Evolutionary conservation across 2,113 vertebrate genomes (phyloP).

Genomic region (Hipposideros armiger): DNA sequence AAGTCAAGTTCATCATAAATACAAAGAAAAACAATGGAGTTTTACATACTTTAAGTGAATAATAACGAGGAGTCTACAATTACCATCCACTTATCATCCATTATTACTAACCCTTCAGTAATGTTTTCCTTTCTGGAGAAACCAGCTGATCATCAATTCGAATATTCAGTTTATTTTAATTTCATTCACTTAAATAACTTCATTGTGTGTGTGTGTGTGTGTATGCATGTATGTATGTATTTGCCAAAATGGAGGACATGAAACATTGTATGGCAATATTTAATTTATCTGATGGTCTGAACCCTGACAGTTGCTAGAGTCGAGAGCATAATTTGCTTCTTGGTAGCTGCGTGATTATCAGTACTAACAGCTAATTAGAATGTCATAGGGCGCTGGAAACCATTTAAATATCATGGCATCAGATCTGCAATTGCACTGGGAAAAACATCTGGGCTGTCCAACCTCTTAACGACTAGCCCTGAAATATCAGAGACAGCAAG

Average conservation of each 20-base stretch:
- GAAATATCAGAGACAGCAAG: conserved; percentile 7
- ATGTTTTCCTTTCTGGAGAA: conserved; percentile 25
- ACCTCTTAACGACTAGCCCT: conserved; percentile 5
- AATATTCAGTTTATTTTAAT: conserved; percentile 24
- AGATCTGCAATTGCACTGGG: not conserved
- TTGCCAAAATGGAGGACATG: not conserved
- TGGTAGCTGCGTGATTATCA: conserved; percentile 38
- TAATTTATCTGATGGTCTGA: conserved; percentile 30
- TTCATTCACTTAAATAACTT: not conserved
- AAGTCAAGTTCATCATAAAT: not conserved
- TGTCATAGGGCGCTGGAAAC: conserved; percentile 14
- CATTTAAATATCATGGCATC: conserved; percentile 17
- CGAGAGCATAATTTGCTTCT: conserved; percentile 31
- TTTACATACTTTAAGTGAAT: not conserved
- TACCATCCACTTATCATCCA: not conserved
- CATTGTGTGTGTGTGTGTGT: too few relatives aligned
- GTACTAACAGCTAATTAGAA: conserved; percentile 40
- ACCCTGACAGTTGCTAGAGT: not conserved
- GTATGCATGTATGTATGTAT: not conserved
- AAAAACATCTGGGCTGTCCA: not conserved
- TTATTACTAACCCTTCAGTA: not conserved
- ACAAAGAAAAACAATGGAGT: not conserved
- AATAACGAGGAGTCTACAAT: not conserved
- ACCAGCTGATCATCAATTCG: not conserved
- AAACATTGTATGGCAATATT: not conserved